A percentile compares a stretch with the other conserved stretches of the same genome.
Conservation (phyloP, 1,140 invertebrate species). For the Drosophila pruinosa region DNA sequence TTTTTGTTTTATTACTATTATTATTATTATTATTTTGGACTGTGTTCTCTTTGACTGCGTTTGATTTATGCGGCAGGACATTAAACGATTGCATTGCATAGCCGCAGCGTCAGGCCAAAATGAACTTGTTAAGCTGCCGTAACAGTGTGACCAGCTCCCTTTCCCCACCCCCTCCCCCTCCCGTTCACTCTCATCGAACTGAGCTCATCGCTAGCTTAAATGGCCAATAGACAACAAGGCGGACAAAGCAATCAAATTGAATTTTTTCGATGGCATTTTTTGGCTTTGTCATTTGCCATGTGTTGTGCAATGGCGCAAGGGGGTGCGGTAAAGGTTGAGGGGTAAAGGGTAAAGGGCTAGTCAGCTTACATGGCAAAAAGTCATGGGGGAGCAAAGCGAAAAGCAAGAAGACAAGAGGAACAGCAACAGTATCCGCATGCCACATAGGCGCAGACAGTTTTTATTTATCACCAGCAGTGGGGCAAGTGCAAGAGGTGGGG, state of each 20-base stretch:
- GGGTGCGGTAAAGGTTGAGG: background rate
- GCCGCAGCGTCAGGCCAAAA: constrained; percentile 36
- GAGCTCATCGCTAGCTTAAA: constrained; percentile 46
- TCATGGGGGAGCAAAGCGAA: constrained; percentile 29
- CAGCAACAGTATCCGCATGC: constrained; percentile 21
- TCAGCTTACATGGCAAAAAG: constrained; percentile 61
- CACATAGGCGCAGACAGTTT: constrained; percentile 79
- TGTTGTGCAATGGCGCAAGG: constrained; percentile 54
- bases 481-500: background rate
- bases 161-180: background rate
- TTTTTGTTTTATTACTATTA: background rate
- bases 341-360: background rate
- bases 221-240: constrained; percentile 56
- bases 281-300: constrained; percentile 48
- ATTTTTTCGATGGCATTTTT: constrained; percentile 52
- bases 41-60: constrained; percentile 29
- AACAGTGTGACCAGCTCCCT: constrained; percentile 2
- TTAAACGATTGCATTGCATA: constrained; percentile 15
- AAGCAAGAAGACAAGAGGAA: constrained; percentile 3
- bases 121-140: constrained; percentile 72
- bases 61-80: constrained; percentile 62
- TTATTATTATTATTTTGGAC: constrained; percentile 21
- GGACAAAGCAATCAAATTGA: constrained; percentile 65
- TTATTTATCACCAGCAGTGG: constrained; percentile 70
- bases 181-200: background rate